These are phyloP conservation scores for Cartodere bifasciata DNA, from an alignment of 2,888 invertebrate genomes.

Conservation along the genomic window DNA sequence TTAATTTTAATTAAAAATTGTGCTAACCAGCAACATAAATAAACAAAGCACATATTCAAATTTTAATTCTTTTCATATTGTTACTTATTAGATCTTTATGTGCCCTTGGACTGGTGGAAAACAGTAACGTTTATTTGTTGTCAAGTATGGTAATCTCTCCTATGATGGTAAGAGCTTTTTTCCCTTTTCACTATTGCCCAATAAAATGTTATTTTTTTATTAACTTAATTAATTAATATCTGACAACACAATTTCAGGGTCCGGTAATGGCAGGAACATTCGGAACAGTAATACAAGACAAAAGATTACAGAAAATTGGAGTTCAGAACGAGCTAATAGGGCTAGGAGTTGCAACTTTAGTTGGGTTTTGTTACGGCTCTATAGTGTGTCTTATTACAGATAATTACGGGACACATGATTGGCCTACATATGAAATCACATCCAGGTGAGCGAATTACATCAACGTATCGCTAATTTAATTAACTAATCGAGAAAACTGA, in stretches of 20 bases:
- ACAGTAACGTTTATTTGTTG: constrained; percentile 59
- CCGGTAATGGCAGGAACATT: constrained; percentile 68
- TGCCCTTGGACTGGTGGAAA: constrained; percentile 59
- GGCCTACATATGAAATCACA: constrained; percentile 55
- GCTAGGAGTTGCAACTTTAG: constrained; percentile 48
- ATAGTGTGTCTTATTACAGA: constrained; percentile 42
- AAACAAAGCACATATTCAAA: too few relatives aligned
- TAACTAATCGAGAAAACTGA: too few relatives aligned
- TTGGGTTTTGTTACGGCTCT: constrained; percentile 57
- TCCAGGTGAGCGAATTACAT: constrained; percentile 40
- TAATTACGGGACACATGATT: constrained; percentile 43
- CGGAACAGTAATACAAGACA: constrained; percentile 56
- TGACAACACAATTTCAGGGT: constrained; percentile 44
- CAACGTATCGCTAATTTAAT: too few relatives aligned
- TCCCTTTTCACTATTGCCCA: too few relatives aligned
- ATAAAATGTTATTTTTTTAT: too few relatives aligned
- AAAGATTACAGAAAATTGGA: constrained; percentile 48
- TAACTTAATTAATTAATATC: too few relatives aligned
- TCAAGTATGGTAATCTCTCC: constrained; percentile 75
- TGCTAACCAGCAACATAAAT: too few relatives aligned
- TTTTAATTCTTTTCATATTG: constrained; percentile 3
- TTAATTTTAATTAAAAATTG: too few relatives aligned
- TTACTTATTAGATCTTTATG: constrained; percentile 46
- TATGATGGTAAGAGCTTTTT: constrained; percentile 53
- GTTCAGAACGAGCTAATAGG: constrained; percentile 55